These are phyloP conservation scores for Leptura quadrifasciata DNA, from an alignment of 2,888 invertebrate genomes.

Conservation along the genomic window DNA sequence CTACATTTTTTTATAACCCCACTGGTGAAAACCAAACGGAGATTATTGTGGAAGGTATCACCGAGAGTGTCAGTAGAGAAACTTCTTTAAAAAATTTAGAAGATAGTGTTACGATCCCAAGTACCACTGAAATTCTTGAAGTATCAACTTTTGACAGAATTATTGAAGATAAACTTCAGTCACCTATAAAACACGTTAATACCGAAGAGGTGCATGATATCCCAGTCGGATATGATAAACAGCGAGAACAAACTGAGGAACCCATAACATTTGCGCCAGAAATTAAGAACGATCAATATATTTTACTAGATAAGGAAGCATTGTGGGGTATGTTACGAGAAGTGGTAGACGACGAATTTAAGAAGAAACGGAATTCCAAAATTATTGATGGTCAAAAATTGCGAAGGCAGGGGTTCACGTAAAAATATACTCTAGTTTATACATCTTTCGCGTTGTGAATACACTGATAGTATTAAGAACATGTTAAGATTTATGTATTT, in stretches of 20 bases:
- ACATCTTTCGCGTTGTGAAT: conserved; percentile 33
- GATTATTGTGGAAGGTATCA: background rate
- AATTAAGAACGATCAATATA: conserved; percentile 75
- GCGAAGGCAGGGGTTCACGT: conserved; percentile 59
- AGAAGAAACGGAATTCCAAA: conserved; percentile 56
- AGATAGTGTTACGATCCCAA: conserved; percentile 1
- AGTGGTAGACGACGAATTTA: conserved; percentile 70
- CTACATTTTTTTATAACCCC: conserved; percentile 36
- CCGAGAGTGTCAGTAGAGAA: background rate
- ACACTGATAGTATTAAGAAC: conserved; percentile 24
- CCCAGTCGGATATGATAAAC: conserved; percentile 48
- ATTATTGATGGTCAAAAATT: conserved; percentile 56
- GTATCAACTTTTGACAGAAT: background rate
- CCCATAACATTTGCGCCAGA: conserved; percentile 65
- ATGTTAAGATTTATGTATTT: conserved; percentile 9
- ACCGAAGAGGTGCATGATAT: conserved; percentile 61
- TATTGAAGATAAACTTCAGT: background rate
- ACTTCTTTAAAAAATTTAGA: conserved; percentile 5
- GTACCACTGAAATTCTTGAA: background rate
- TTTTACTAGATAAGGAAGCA: conserved; percentile 78
- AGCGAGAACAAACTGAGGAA: conserved; percentile 54
- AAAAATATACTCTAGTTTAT: conserved; percentile 46
- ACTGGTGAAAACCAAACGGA: background rate
- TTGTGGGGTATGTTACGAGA: conserved; percentile 80
- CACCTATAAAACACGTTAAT: conserved; percentile 63